These are phyloP conservation scores for Autographa gamma DNA, from an alignment of 2,888 invertebrate species.

Conservation along the genomic window DNA sequence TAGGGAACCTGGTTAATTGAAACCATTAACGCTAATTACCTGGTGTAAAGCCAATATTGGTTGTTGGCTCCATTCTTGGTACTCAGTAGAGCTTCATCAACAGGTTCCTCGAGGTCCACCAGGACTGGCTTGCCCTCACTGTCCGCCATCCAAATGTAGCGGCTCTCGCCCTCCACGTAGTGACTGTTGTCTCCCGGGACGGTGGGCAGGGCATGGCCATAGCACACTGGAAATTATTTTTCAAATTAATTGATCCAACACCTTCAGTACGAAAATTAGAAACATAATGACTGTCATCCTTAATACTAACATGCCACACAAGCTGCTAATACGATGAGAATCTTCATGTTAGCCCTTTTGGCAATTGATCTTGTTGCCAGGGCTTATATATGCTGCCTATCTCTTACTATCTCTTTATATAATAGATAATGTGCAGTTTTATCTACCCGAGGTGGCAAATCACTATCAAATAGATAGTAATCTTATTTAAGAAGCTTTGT, in stretches of 20 bases:
- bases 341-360: no score
- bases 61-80: slow-evolving; percentile 77
- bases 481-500: no score
- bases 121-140: slow-evolving; percentile 73
- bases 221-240: slow-evolving; percentile 64
- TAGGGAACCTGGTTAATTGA: no score
- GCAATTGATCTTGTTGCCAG: no score
- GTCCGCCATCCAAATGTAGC: slow-evolving; percentile 84
- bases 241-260: no score
- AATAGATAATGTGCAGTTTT: background rate
- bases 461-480: no score
- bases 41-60: slow-evolving; percentile 76
- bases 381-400: no score
- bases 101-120: slow-evolving; percentile 74
- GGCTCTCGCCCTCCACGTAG: slow-evolving; percentile 81
- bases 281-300: slow-evolving; percentile 52
- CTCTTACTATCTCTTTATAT: background rate
- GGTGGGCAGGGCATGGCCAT: slow-evolving; percentile 65
- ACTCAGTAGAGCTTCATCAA: slow-evolving; percentile 54
- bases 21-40: slow-evolving; percentile 47
- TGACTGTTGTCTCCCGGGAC: slow-evolving; percentile 81
- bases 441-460: background rate
- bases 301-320: no score
- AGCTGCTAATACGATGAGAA: no score
- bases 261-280: no score